Evolutionary conservation across 2,113 vertebrate genomes (phyloP).

Genomic region (Oreochromis tanganicae): DNA sequence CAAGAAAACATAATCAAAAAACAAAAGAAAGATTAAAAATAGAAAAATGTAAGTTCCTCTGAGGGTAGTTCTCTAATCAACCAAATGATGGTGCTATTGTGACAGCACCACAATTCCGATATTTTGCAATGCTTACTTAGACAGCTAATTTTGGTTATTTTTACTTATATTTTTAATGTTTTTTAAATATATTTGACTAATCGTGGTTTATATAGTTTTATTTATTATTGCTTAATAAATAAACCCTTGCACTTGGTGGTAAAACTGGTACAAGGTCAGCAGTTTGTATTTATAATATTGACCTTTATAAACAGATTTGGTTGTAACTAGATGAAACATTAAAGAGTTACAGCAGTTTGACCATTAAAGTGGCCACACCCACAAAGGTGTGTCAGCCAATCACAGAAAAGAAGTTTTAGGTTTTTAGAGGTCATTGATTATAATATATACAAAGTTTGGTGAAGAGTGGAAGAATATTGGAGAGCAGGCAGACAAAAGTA

Average conservation of each 20-base stretch:
- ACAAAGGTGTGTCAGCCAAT: background rate
- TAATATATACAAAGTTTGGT: background rate
- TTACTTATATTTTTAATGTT: background rate
- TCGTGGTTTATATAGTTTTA: background rate
- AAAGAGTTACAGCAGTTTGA: background rate
- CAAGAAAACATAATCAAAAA: background rate
- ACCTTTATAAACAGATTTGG: background rate
- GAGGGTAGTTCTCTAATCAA: background rate
- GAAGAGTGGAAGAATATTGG: background rate
- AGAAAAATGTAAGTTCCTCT: background rate
- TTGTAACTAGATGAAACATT: background rate
- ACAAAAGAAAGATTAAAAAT: background rate
- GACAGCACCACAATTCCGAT: background rate
- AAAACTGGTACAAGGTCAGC: background rate
- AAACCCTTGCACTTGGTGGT: background rate
- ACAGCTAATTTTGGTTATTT: background rate
- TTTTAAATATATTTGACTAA: background rate
- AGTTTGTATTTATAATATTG: background rate
- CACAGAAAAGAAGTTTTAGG: background rate
- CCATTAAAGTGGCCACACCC: background rate
- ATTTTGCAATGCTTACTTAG: background rate
- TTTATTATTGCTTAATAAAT: background rate
- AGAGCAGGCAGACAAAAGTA: background rate
- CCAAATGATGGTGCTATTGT: background rate
- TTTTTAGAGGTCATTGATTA: background rate